Percentiles rank a stretch among this genome's conserved stretches.
phyloP scores from a whole-genome alignment of 2,113 vertebrate species.

The Laticauda laticaudata region DNA sequence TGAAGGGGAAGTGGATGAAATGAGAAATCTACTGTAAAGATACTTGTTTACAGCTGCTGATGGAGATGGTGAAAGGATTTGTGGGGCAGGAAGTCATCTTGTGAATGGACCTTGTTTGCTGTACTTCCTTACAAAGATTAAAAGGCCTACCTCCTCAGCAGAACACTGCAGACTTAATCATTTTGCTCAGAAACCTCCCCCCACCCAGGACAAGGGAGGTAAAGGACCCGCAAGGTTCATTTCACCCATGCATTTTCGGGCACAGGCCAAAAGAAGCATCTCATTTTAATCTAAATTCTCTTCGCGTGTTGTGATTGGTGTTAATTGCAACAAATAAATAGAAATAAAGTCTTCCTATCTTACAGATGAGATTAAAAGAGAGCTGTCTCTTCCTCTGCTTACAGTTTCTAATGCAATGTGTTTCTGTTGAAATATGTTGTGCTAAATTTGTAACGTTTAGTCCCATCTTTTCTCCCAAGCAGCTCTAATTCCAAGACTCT shows the following conservation, averaged over 20 bases:
- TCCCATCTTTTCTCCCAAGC: not conserved
- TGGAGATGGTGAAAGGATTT: not conserved
- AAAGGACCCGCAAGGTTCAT: not conserved
- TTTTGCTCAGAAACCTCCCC: slow-evolving; percentile 25
- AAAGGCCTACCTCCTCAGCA: not conserved
- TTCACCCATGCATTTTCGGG: not conserved
- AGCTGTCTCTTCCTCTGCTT: not conserved
- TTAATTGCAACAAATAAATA: not conserved
- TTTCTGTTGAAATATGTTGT: not conserved
- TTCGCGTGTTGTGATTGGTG: not conserved
- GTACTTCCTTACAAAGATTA: not conserved
- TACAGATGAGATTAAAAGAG: not conserved
- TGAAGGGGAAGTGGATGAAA: not conserved
- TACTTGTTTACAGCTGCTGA: not conserved
- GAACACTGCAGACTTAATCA: slow-evolving; percentile 15
- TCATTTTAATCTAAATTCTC: not conserved
- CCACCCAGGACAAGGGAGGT: not conserved
- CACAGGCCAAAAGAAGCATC: not conserved
- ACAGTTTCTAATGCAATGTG: not conserved
- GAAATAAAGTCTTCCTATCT: not conserved
- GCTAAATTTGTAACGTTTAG: not conserved
- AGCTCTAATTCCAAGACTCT: not conserved
- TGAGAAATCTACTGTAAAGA: not conserved
- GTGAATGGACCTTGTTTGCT: not conserved
- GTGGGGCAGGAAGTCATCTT: not conserved